Conservation (phyloP, 2,797 vertebrate genomes). For the Liasis olivaceus region DNA sequence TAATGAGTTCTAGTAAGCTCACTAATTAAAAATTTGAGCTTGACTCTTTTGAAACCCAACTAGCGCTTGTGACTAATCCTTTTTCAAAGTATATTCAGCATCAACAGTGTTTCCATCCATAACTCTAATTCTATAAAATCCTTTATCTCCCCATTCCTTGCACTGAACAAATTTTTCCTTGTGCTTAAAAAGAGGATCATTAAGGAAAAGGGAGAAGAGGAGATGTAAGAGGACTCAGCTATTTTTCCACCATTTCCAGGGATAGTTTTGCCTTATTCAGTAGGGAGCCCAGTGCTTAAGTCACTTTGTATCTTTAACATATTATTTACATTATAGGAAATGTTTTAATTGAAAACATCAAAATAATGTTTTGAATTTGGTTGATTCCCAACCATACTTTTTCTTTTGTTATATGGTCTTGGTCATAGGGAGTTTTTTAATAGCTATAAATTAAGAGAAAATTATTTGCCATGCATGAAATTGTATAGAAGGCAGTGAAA, state of each 20-base stretch:
- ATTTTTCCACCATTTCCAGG: neutral
- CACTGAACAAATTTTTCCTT: neutral
- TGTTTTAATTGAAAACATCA: neutral
- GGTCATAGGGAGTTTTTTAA: neutral
- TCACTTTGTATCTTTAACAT: neutral
- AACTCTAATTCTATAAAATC: neutral
- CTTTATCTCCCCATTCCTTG: neutral
- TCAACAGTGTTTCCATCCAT: neutral
- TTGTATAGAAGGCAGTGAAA: neutral
- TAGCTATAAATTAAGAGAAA: neutral
- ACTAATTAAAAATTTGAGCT: neutral
- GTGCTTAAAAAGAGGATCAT: neutral
- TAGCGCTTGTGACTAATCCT: neutral
- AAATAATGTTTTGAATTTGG: neutral
- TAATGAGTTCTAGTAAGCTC: neutral
- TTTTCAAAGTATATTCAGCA: neutral
- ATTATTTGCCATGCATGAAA: neutral
- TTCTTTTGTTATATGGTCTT: neutral
- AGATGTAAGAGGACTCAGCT: neutral
- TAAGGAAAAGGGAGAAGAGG: neutral
- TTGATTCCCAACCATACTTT: neutral
- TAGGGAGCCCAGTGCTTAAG: neutral
- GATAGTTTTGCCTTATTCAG: neutral
- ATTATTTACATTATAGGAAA: neutral
- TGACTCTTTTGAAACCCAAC: no score